These are phyloP conservation scores for Dipodomys ordii DNA, from an alignment of 2,113 vertebrate genomes.

Conservation along the genomic window DNA sequence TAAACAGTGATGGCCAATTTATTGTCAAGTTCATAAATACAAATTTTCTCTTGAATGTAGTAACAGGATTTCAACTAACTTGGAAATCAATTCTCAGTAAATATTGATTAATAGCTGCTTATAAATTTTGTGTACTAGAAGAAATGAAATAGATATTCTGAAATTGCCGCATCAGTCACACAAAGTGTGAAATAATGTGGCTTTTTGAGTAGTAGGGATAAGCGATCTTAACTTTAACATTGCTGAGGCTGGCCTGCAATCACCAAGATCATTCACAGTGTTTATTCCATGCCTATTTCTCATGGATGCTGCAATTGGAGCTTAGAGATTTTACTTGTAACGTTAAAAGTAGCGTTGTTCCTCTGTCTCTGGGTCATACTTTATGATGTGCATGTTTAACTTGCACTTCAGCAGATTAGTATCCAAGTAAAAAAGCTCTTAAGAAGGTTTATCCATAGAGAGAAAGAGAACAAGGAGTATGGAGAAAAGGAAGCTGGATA, in stretches of 20 bases:
- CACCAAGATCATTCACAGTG: neutral
- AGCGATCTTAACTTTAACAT: conserved; percentile 59
- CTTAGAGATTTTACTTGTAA: conserved; percentile 1
- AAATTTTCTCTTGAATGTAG: conserved; percentile 1
- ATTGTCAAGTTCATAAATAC: conserved; percentile 31
- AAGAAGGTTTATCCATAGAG: no score
- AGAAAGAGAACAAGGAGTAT: no score
- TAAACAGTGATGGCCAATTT: conserved; percentile 13
- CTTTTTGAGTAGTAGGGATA: conserved; percentile 48
- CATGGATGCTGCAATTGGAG: conserved; percentile 18
- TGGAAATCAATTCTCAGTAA: conserved; percentile 38
- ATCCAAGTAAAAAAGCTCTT: no score
- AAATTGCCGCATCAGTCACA: conserved; percentile 19
- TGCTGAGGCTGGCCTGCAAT: conserved; percentile 46
- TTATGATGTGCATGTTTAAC: neutral
- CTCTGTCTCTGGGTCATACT: neutral
- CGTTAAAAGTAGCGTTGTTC: neutral
- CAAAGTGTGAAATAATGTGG: conserved; percentile 21
- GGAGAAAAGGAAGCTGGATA: no score
- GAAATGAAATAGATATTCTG: conserved; percentile 57
- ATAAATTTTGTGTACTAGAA: conserved; percentile 60
- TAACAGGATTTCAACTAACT: conserved; percentile 23
- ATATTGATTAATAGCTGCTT: conserved; percentile 67
- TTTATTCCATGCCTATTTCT: conserved; percentile 6
- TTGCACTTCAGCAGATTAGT: neutral